Evolutionary conservation across 2,797 vertebrate genomes (phyloP).

Genomic region (Muraenolepis orangiensis): DNA sequence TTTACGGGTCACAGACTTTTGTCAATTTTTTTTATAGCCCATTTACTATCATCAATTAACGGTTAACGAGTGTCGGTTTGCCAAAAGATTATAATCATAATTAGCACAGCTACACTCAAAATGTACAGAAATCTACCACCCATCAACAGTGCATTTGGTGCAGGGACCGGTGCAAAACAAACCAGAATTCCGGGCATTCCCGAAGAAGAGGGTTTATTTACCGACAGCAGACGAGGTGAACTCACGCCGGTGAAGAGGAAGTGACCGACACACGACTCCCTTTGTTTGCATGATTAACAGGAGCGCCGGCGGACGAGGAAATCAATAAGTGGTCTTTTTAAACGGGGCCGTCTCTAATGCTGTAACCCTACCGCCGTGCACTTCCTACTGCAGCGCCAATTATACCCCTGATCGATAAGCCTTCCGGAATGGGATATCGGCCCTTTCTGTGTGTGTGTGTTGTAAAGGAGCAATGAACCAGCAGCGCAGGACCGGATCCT

Average conservation of each 20-base stretch:
- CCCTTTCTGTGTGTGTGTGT: slow-evolving; percentile 27
- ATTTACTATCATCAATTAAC: no score
- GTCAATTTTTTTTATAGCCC: no score
- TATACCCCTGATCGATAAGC: slow-evolving; percentile 72
- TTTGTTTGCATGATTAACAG: slow-evolving; percentile 77
- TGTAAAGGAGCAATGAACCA: slow-evolving; percentile 25
- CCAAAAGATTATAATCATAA: no score
- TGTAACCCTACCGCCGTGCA: slow-evolving; percentile 67
- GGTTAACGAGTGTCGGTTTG: no score
- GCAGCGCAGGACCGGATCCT: no score
- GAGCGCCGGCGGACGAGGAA: slow-evolving; percentile 27
- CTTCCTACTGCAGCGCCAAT: slow-evolving; percentile 67
- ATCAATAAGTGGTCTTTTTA: slow-evolving; percentile 66
- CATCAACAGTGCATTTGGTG: no score
- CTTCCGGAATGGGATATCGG: slow-evolving; percentile 70
- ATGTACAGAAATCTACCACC: no score
- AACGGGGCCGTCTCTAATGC: slow-evolving; percentile 48
- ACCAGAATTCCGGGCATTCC: no score
- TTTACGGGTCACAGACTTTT: no score
- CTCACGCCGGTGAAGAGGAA: slow-evolving; percentile 36
- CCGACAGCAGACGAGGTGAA: slow-evolving; percentile 14
- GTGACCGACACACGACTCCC: slow-evolving; percentile 55
- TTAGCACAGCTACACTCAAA: no score
- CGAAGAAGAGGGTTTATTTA: no score
- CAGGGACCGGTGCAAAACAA: no score